Percentiles rank a stretch among this genome's conserved stretches.
phyloP scores from a whole-genome alignment of 2,888 invertebrate species.

The Poecilobothrus nobilitatus region DNA sequence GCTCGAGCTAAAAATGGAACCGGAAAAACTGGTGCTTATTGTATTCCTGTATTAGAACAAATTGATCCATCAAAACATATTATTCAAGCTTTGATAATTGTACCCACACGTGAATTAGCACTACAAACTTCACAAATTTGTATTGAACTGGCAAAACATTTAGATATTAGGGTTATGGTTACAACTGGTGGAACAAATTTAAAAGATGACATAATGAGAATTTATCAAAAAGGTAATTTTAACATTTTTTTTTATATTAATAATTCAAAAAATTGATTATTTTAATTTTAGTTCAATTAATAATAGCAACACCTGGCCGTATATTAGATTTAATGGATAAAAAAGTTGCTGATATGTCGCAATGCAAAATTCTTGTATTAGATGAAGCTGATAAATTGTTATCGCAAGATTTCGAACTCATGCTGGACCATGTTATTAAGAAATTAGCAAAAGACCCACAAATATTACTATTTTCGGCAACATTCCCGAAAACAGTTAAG shows the following conservation, averaged over 20 bases:
- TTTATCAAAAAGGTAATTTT: slow-evolving; percentile 85
- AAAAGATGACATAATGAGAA: slow-evolving; percentile 98
- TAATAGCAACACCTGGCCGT: slow-evolving; percentile 98
- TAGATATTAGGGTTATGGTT: slow-evolving; percentile 97
- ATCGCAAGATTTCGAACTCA: slow-evolving; percentile 98
- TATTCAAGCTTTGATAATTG: slow-evolving; percentile 96
- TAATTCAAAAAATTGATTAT: slow-evolving; percentile 12
- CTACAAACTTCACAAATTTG: slow-evolving; percentile 99
- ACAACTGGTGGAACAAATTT: slow-evolving; percentile 97
- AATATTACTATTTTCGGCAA: slow-evolving; percentile 96
- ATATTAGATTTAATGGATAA: slow-evolving; percentile 99
- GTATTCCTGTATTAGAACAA: slow-evolving; percentile 96
- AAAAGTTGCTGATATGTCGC: slow-evolving; percentile 84
- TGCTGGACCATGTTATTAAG: slow-evolving; percentile 92
- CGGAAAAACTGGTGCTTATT: slow-evolving; percentile 98
- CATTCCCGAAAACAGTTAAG: slow-evolving; percentile 96
- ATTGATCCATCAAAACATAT: slow-evolving; percentile 80
- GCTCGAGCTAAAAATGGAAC: slow-evolving; percentile 99
- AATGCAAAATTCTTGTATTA: slow-evolving; percentile 92
- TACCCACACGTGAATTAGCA: slow-evolving; percentile 97
- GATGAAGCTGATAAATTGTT: slow-evolving; percentile 99
- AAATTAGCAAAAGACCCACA: slow-evolving; percentile 91
- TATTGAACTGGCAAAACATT: slow-evolving; percentile 95
- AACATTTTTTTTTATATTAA: neutral
- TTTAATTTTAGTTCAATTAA: slow-evolving; percentile 77